Conservation (phyloP, 2,797 vertebrate species). For the Corythornis leucogaster region DNA sequence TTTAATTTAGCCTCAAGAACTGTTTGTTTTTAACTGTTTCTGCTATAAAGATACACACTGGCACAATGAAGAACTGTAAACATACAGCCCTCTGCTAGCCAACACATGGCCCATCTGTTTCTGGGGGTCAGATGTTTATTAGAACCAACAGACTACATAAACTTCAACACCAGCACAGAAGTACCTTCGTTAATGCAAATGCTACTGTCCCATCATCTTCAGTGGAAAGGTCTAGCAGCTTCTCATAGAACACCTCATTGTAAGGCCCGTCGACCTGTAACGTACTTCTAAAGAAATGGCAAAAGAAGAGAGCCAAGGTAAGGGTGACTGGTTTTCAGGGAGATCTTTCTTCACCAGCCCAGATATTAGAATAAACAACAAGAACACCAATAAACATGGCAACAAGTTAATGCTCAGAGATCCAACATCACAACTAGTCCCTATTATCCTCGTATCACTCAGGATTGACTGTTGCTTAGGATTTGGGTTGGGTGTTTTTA, state of each 20-base stretch:
- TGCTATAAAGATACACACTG: background rate
- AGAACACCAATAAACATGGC: accelerated
- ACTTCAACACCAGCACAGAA: background rate
- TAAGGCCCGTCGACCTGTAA: constrained; percentile 95
- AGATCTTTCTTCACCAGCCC: background rate
- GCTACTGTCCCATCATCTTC: constrained; percentile 93
- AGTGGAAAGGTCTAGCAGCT: constrained; percentile 86
- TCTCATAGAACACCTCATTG: constrained; percentile 90
- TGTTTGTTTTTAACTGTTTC: background rate
- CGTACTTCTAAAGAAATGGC: constrained; percentile 77
- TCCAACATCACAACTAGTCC: background rate
- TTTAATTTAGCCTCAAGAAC: background rate
- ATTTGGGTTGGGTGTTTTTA: background rate
- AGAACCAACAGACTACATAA: background rate
- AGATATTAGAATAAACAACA: background rate
- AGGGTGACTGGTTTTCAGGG: background rate
- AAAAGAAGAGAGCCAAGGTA: background rate
- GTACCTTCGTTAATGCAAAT: constrained; percentile 91
- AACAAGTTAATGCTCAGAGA: background rate
- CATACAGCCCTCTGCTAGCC: background rate
- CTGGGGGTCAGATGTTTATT: background rate
- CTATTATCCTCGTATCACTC: background rate
- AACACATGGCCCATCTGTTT: accelerated
- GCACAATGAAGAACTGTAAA: background rate
- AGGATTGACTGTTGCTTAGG: background rate